Evolutionary conservation across 2,113 vertebrate genomes (phyloP), one percentile per base, ranked within the genome.

Genomic region (Alligator sinensis): DNA sequence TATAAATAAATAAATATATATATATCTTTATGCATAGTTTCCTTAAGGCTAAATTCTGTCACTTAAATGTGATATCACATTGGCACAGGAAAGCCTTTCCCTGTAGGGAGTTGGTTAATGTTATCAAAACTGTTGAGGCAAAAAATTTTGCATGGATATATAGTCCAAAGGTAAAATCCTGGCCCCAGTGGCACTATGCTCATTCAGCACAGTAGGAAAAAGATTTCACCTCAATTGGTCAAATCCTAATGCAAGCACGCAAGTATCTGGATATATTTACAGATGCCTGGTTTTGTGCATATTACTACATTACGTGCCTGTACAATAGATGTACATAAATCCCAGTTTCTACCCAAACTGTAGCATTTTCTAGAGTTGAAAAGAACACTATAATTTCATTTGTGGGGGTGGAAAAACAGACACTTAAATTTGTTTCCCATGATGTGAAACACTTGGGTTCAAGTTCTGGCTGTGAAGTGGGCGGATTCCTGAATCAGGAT

Each of bases 21-120:
- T 94, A 97, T 70, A n/a, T n/a, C n/a, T n/a, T n/a, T n/a, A 89
- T 92, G 89, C 78, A 17, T 5, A 63, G 82, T 94, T 97, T 95
- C 88, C 94, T 94, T n/a, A 82, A 92, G 96, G 97, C 94, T 92
- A 91, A 77, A 80, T 91, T 92, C 89, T 96, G 77, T 77, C 90
- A 93, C 63, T 38, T 84, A 95, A 94, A 86, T 76, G 91, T 87
- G 83, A 82, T 68, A 68, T 88, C 82, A 61, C 76, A 4, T 86
- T 95, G 95, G 88, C 82, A 80, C 55, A 86, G 86, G 84, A 61
- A 18, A 93, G 89, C 79, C 96, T 84, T 95, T 96, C 89, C 60
- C 95, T 94, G 91, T 63, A 75, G 30, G 27, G 94, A 95, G n/a
- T 1, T 89, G 81, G 89, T 85, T 77, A 90, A 89, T 83, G 80